These are phyloP conservation scores for Brachionus manjavacas DNA, from an alignment of 1,140 invertebrate species.

Conservation along the genomic window DNA sequence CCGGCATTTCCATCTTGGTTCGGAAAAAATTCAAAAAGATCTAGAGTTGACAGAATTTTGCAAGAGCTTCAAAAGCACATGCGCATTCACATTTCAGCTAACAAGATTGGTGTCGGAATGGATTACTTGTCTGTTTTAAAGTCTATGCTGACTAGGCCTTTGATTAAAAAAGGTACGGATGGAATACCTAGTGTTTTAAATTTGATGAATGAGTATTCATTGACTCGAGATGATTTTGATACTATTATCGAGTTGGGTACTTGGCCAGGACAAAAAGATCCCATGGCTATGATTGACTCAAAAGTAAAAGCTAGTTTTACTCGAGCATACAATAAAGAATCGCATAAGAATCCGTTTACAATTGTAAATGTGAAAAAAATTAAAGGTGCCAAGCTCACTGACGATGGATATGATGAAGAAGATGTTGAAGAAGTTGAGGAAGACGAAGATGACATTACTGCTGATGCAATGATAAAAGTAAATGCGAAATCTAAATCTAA, in stretches of 20 bases:
- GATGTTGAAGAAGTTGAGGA: slow-evolving; percentile 44
- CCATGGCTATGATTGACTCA: slow-evolving; percentile 69
- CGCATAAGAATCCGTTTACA: not conserved
- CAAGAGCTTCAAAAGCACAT: slow-evolving; percentile 61
- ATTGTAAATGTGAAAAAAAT: slow-evolving; percentile 42
- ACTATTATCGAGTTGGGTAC: slow-evolving; percentile 73
- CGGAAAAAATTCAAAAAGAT: slow-evolving; percentile 77
- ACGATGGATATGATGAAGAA: slow-evolving; percentile 39
- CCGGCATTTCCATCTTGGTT: slow-evolving; percentile 90
- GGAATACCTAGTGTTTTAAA: slow-evolving; percentile 67
- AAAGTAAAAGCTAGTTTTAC: slow-evolving; percentile 40
- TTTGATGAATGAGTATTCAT: slow-evolving; percentile 72
- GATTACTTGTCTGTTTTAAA: slow-evolving; percentile 75
- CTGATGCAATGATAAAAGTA: slow-evolving; percentile 42
- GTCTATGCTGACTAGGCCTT: slow-evolving; percentile 68
- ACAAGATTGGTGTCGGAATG: slow-evolving; percentile 51
- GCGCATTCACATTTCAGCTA: slow-evolving; percentile 48
- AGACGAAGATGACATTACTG: slow-evolving; percentile 42
- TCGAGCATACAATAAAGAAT: slow-evolving; percentile 37
- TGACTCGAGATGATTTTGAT: slow-evolving; percentile 84
- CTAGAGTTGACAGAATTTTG: slow-evolving; percentile 68
- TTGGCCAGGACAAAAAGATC: slow-evolving; percentile 75
- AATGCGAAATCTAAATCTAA: slow-evolving; percentile 17
- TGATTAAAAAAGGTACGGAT: slow-evolving; percentile 66
- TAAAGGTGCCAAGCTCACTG: not conserved